Evolutionary conservation across 2,113 vertebrate genomes (phyloP).

Genomic region (Lycaon pictus): DNA sequence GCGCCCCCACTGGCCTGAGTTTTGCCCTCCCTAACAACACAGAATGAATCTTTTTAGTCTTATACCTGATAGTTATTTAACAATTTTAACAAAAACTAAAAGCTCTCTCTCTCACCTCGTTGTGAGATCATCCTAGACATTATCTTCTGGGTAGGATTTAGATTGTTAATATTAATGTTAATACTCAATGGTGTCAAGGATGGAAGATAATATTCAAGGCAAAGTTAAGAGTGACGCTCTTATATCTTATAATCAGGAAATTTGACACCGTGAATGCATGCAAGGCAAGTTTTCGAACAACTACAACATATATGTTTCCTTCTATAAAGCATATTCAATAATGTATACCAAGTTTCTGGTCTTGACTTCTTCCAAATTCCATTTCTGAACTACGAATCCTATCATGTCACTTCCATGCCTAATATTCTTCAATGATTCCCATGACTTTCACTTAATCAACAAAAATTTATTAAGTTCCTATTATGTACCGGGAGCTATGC

Average conservation of each 20-base stretch:
- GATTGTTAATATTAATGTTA: neutral
- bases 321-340: neutral
- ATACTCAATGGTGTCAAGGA: neutral
- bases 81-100: neutral
- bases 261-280: neutral
- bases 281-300: neutral
- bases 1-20: neutral
- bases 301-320: neutral
- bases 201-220: neutral
- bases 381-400: neutral
- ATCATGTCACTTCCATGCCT: neutral
- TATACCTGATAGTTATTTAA: neutral
- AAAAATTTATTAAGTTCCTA: conserved; percentile 1
- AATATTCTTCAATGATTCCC: neutral
- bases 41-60: conserved; percentile 44
- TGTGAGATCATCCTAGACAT: neutral
- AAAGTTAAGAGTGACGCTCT: neutral
- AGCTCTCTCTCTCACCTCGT: neutral
- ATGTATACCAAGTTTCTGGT: neutral
- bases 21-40: neutral
- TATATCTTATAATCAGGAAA: neutral
- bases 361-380: neutral
- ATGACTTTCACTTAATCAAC: neutral
- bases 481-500: neutral
- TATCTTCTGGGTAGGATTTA: conserved; percentile 24